Conservation (phyloP, 2,797 vertebrate genomes). For the Fistularia commersonii region DNA sequence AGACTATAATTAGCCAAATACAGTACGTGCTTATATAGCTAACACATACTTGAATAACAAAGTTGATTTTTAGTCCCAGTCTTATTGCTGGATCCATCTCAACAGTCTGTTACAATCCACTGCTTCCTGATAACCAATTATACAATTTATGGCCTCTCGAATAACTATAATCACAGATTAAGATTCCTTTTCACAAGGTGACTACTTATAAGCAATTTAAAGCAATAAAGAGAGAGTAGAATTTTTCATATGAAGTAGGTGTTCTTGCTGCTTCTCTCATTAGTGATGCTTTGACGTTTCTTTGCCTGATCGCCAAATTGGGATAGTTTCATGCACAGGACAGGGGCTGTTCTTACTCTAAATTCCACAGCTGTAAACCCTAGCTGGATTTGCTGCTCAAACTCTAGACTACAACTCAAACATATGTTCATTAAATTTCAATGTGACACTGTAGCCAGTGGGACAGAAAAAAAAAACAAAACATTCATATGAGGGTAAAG, state of each 20-base stretch:
- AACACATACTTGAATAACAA: slow-evolving; percentile 42
- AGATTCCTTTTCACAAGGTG: slow-evolving; percentile 89
- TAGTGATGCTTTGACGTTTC: slow-evolving; percentile 64
- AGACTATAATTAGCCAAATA: slow-evolving; percentile 1
- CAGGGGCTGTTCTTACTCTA: slow-evolving; percentile 36
- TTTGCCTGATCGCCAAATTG: slow-evolving; percentile 70
- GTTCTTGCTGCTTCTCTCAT: slow-evolving; percentile 87
- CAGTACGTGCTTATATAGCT: slow-evolving; percentile 40
- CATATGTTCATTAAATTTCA: too few species aligned
- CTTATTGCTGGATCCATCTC: slow-evolving; percentile 55
- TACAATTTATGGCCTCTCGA: slow-evolving; percentile 85
- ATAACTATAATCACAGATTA: slow-evolving; percentile 94
- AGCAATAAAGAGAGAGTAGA: slow-evolving; percentile 89
- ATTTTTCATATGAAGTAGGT: slow-evolving; percentile 91
- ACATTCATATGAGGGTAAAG: too few species aligned
- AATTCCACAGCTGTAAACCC: too few species aligned
- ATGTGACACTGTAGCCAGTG: too few species aligned
- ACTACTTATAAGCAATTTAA: slow-evolving; percentile 93
- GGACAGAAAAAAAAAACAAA: too few species aligned
- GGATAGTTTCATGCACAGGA: slow-evolving; percentile 69
- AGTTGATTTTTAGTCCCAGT: slow-evolving; percentile 52
- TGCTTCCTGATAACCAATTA: slow-evolving; percentile 87
- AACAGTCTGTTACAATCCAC: slow-evolving; percentile 83
- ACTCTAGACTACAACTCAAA: too few species aligned
- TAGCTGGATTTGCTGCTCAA: too few species aligned